Evolutionary conservation across 2,888 invertebrate genomes (phyloP), one percentile per base, ranked within the genome.

Genomic region (Trichopoda pennipes): DNA sequence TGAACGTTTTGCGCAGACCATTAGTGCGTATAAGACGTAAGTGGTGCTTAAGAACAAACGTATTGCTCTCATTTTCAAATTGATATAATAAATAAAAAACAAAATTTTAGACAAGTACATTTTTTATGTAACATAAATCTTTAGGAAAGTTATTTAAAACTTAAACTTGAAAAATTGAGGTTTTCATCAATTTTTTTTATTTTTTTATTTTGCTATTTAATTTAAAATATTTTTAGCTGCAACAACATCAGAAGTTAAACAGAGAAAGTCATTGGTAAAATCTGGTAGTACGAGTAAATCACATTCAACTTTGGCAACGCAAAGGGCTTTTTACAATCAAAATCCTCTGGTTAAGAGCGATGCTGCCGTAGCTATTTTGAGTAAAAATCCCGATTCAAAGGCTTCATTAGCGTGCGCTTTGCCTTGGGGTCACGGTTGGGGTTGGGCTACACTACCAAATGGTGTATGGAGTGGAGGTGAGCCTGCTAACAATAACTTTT

Each of bases 401-500:
- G 91, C 90, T 14, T 90, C 91, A 28, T 83, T 91, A 72, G 91
- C 90, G 28, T 91, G 91, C 72, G 90, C 87, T 1, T 83, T 91
- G 68, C 91, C 90, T 63, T 95, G 95, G 95, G 95, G 95, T 6
- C 95, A 95, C 86, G 95, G 95, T 60, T 95, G 94, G 94, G 95
- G 95, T 2, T 95, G 94, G 94, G 94, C 94, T 73, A 94, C 94
- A 16, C 88, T 94, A 86, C 94, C 94, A 14, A 94, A 94, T 80
- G 94, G 94, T 10, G 94, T 93, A 2, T 94, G 94, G 94, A 94
- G 93, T 86, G 94, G 94, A 87, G 93, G 94, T 93, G 85, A 92
- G 92, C 92, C 19, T 8, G 47, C 16, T n/a, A 32, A 16, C 6
- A 17, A 17, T 9, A 0, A 28, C 9, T 21, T 44, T 14, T 4